Conservation (phyloP, 1,140 invertebrate genomes). For the Caerostris darwini region DNA sequence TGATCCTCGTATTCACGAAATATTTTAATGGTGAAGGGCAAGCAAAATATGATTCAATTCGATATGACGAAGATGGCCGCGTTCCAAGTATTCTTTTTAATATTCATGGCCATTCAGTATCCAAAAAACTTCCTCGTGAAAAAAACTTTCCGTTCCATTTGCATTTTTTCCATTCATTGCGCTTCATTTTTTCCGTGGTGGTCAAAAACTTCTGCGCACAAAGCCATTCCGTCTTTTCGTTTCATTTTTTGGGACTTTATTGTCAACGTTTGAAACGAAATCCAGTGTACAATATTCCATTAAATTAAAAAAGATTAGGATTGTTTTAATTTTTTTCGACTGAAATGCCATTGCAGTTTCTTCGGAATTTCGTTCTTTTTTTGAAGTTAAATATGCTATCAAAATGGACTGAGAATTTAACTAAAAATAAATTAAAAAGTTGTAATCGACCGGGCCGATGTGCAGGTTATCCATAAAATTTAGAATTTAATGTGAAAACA, state of each 20-base stretch:
- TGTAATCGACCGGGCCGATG: no score
- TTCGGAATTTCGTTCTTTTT: not conserved
- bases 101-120: conserved; percentile 7
- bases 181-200: not conserved
- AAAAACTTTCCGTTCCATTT: conserved; percentile 29
- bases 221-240: conserved; percentile 27
- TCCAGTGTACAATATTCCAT: not conserved
- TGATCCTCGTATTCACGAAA: not conserved
- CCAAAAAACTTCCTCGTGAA: not conserved
- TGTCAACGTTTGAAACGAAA: conserved; percentile 1
- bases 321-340: not conserved
- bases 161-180: conserved; percentile 35
- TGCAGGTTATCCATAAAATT: no score
- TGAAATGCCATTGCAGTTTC: conserved; percentile 1
- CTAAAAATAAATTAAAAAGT: no score
- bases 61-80: conserved; percentile 16
- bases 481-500: no score
- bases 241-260: conserved; percentile 8
- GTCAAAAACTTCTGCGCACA: conserved; percentile 29
- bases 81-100: conserved; percentile 18
- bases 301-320: not conserved
- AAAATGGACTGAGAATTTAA: no score
- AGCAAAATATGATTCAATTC: not conserved
- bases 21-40: conserved; percentile 15
- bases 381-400: not conserved